Conservation (phyloP, 1,140 invertebrate species). For the Nylanderia fulva region DNA sequence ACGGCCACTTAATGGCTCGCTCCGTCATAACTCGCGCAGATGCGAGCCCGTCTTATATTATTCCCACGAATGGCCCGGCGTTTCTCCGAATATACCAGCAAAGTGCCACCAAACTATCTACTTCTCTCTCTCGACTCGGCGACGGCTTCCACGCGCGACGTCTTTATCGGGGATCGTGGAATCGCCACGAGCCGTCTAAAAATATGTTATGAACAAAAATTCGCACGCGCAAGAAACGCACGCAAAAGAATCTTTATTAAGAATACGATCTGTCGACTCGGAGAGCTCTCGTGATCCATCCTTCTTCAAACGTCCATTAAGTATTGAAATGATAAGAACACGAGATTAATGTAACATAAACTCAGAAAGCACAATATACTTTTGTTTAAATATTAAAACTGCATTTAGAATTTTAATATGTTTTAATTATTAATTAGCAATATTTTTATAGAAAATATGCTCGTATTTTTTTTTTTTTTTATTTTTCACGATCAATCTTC, state of each 20-base stretch:
- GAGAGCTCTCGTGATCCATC: neutral
- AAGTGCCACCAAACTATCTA: conserved; percentile 23
- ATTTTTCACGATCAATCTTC: conserved; percentile 13
- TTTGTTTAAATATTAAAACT: neutral
- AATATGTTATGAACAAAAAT: conserved; percentile 55
- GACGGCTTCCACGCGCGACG: conserved; percentile 51
- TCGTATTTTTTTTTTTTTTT: too few relatives aligned
- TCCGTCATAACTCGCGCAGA: conserved; percentile 83
- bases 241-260: neutral
- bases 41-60: conserved; percentile 81
- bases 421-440: neutral
- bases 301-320: neutral
- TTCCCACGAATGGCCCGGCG: conserved; percentile 79
- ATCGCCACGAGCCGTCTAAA: conserved; percentile 54
- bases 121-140: neutral
- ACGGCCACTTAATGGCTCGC: conserved; percentile 81
- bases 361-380: neutral
- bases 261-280: conserved; percentile 24
- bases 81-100: conserved; percentile 77
- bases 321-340: neutral
- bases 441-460: neutral
- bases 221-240: conserved; percentile 16
- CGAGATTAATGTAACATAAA: neutral
- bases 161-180: conserved; percentile 56
- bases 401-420: neutral